Percentiles rank a stretch among this genome's conserved stretches.
phyloP scores from a whole-genome alignment of 2,797 vertebrate genomes.

The Neosalanx taihuensis region DNA sequence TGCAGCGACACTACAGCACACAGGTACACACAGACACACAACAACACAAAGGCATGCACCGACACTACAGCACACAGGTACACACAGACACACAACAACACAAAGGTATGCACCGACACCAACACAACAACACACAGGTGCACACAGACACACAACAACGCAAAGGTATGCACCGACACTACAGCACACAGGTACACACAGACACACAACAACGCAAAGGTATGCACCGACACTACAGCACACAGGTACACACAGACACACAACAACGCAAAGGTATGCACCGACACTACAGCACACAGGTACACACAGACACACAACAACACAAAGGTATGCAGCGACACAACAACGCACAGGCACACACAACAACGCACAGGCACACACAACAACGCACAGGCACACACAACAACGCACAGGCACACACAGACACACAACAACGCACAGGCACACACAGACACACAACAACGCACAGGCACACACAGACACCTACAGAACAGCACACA shows the following conservation, averaged over 20 bases:
- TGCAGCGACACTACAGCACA: background rate
- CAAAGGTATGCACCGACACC: background rate
- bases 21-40: constrained; percentile 7
- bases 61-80: background rate
- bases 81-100: background rate
- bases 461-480: background rate
- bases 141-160: background rate
- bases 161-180: background rate
- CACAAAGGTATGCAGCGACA: background rate
- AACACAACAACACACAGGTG: background rate
- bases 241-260: background rate
- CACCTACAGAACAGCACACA: background rate
- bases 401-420: background rate
- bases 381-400: background rate
- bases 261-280: background rate
- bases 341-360: background rate
- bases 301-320: background rate
- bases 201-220: constrained; percentile 26
- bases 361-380: background rate
- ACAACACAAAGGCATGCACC: background rate
- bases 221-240: background rate
- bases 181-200: no score
- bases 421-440: constrained; percentile 14
- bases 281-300: background rate
- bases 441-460: background rate